Percentiles rank a stretch among this genome's conserved stretches.
These are phyloP conservation scores for Drosophila sturtevanti DNA, from an alignment of 1,140 invertebrate species.

Conservation along the genomic window DNA sequence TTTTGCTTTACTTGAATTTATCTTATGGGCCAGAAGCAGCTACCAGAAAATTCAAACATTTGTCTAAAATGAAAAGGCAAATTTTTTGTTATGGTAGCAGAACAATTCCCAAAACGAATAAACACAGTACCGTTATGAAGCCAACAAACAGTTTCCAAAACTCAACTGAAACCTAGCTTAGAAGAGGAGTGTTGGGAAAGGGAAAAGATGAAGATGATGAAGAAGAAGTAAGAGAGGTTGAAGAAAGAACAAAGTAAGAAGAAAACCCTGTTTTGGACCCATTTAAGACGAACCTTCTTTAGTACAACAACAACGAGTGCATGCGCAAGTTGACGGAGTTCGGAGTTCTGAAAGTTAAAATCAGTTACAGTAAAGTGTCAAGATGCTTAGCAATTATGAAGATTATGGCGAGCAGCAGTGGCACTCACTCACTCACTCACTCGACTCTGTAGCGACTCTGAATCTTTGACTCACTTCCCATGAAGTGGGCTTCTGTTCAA, in stretches of 20 bases:
- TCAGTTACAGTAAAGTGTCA: constrained; percentile 63
- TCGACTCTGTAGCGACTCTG: not conserved
- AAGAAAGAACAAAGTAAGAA: not conserved
- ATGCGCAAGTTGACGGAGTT: not conserved
- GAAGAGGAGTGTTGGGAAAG: not conserved
- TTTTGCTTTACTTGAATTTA: not conserved
- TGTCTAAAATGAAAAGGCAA: constrained; percentile 1
- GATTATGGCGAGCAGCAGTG: constrained; percentile 36
- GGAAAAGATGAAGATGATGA: not conserved
- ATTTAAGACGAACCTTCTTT: constrained; percentile 6
- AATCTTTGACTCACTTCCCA: not conserved
- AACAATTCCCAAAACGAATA: not conserved
- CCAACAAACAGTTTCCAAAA: not conserved
- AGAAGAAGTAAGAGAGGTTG: no score
- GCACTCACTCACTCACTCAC: no score
- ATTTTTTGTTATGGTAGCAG: not conserved
- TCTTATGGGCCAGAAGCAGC: not conserved
- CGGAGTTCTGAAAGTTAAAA: constrained; percentile 44
- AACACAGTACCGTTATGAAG: not conserved
- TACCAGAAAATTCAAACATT: not conserved
- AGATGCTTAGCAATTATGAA: constrained; percentile 65
- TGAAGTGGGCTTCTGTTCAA: constrained; percentile 35
- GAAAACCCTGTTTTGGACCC: not conserved
- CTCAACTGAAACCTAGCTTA: not conserved
- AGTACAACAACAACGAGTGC: not conserved